Conservation (phyloP, 1,140 invertebrate genomes). For the Medauroidea extradentata region DNA sequence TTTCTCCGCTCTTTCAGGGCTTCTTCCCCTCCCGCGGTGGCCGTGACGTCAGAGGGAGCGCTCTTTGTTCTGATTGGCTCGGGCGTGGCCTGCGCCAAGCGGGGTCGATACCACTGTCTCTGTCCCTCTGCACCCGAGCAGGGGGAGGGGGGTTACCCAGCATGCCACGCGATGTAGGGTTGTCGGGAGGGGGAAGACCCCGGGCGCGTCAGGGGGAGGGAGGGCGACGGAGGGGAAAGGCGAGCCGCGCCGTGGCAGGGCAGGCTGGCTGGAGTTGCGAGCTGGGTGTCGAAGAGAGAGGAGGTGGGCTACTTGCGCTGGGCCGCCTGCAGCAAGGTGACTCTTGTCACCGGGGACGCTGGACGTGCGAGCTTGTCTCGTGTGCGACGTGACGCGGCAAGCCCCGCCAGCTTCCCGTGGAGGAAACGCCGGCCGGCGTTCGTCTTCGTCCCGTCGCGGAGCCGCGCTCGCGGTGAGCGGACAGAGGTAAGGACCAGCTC, state of each 20-base stretch:
- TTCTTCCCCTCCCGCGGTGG: not conserved
- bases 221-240: too few relatives aligned
- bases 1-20: too few relatives aligned
- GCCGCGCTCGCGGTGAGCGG: too few relatives aligned
- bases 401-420: too few relatives aligned
- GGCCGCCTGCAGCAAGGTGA: not conserved
- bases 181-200: not conserved
- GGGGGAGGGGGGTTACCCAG: not conserved
- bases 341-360: not conserved
- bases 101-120: conserved; percentile 5
- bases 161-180: not conserved
- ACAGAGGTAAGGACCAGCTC: too few relatives aligned
- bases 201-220: not conserved
- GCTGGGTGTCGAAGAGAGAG: not conserved
- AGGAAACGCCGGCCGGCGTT: too few relatives aligned
- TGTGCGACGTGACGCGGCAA: too few relatives aligned
- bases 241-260: too few relatives aligned
- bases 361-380: too few relatives aligned
- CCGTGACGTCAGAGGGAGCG: not conserved
- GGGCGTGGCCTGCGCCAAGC: conserved; percentile 6
- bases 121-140: too few relatives aligned
- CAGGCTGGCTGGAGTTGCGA: conserved; percentile 1
- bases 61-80: conserved; percentile 2
- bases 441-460: too few relatives aligned
- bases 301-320: not conserved